Base-by-base conservation (phyloP, 2,113 vertebrate species). In the Neodontobutis hainanensis region DNA sequence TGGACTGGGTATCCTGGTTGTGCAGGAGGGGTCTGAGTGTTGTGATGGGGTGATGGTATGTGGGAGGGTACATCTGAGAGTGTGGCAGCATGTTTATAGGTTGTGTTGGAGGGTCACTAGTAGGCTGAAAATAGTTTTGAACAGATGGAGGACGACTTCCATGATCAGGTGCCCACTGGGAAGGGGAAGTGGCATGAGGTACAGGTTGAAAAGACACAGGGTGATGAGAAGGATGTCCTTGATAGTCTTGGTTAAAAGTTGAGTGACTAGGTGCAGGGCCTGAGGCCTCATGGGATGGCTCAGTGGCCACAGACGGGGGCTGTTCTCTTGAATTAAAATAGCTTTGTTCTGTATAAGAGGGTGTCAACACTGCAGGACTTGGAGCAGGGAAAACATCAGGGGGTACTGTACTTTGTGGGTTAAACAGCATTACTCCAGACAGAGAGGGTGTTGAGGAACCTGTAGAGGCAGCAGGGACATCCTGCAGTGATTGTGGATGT, bases 81-180 rank as follows among this genome's bases (percentile, higher is more conserved):
- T 83, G 91, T 15, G 88, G 89, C 58, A 91, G 87, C 58, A 89
- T 0, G 57, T 77, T 89, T 50, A 91, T 92, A 76, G 56, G 72
- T 63, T 92, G 95, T 50, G 87, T 69, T 40, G 85, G 81, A 1
- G 65, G 93, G 65, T 97, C 95, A 66, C 89, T 92, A 8, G 91
- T 90, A 40, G 85, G 92, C 81, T 96, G 92, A 57, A 93, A 90
- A 49, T 94, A 94, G 70, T 94, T 95, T 27, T 91, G 93, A 80
- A 93, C 91, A 0, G 92, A 94, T 66, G 95, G 90, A 58, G 93
- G 94, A 0, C 92, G 85, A 82, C 91, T 93, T 14, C 91, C 90
- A 4, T 92, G 94, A 74, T 83, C 88, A 4, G 90, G 87, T 34
- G 82, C 87, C 94, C 95, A 96, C 58, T 92, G 94, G 5, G 90